These are phyloP conservation scores for Eupithecia inturbata DNA, from an alignment of 2,888 invertebrate genomes.

Conservation along the genomic window DNA sequence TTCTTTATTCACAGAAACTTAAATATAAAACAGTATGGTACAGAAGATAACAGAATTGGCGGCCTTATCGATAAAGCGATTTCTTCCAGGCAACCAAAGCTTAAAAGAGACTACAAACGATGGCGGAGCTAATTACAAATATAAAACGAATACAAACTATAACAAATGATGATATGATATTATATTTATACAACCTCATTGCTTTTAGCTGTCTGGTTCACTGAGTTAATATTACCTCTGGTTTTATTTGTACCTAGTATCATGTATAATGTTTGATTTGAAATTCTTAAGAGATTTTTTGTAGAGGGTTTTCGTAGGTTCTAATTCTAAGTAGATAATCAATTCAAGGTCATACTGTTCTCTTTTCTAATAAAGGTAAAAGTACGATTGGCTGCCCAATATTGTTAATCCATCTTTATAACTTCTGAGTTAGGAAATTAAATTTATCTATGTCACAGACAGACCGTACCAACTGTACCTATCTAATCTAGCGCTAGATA, in stretches of 20 bases:
- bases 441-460: not conserved
- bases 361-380: not conserved
- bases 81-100: no score
- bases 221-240: not conserved
- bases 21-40: no score
- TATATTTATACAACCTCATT: no score
- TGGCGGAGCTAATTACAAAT: no score
- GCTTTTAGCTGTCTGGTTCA: conserved; percentile 10
- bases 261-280: not conserved
- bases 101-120: no score
- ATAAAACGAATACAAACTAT: no score
- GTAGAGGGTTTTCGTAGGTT: not conserved
- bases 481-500: no score
- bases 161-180: no score
- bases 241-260: conserved; percentile 2
- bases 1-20: no score
- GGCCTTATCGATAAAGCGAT: no score
- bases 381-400: not conserved
- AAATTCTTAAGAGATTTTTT: not conserved
- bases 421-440: not conserved
- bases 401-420: no score
- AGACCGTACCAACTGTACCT: not conserved
- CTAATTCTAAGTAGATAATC: not conserved
- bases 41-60: no score
- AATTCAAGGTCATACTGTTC: not conserved